Base-by-base conservation (phyloP, 2,113 vertebrate genomes). In the Lepidothrix coronata region DNA sequence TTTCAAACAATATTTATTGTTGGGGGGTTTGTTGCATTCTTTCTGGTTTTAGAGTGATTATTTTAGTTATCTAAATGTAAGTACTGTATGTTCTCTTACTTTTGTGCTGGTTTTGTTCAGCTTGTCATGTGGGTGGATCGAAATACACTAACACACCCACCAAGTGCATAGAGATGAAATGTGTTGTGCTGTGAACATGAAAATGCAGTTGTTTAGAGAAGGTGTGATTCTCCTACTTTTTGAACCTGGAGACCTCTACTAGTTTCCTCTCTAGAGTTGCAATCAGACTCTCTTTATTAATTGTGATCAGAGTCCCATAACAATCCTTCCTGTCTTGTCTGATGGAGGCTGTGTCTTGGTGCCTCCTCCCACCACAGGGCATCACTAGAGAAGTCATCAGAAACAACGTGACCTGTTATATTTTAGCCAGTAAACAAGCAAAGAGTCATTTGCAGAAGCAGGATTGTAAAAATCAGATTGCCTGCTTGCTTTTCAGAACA, bases 41-140 rank as follows among this genome's bases (percentile, higher is more conserved):
- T 94, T 85, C 73, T 91, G 86, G 55, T 79, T 96, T 94, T 82
- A 91, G 66, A 87, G 70, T 90, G 85, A 89, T 94, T 48, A 93
- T 89, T 96, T 94, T 67, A 83, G 91, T 93, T 96, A 94, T 89
- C 85, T 96, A 93, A 94, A 94, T 92, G 13, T 74, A 85, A 96
- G 97, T 96, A 97, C 97, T 96, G 73, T 86, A 89, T 95, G 97
- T 97, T 97, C 97, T 89, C 79, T 82, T 96, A 90, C 86, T 96
- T 97, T 87, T 85, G 85, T 94, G 94, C 96, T 96, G 95, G 96
- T 97, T 97, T 94, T 97, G 91, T 91, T 93, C 92, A 93, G 62
- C 87, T 95, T 94, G 92, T 85, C 91, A 52, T 91, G 97, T 97
- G 92, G 96, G 97, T 89, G 96, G 94, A 91, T 66, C 94, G 91